Conservation (phyloP, 2,888 invertebrate species). For the Phrixothrix hirtus region DNA sequence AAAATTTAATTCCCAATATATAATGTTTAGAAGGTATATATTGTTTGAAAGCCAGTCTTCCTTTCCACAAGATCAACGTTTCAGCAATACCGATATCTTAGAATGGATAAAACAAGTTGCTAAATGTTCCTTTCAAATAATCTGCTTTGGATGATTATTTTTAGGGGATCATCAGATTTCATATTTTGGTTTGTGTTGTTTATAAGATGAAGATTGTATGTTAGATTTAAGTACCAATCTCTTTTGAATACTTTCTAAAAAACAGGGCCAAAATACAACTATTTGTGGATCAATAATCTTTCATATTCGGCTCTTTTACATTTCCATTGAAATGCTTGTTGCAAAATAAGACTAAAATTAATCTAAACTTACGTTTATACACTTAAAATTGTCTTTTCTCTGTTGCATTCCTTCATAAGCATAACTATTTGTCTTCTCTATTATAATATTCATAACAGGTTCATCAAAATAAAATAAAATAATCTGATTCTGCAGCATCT, state of each 20-base stretch:
- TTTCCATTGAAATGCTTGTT: neutral
- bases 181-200: neutral
- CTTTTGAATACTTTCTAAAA: neutral
- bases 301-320: neutral
- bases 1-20: too few species aligned
- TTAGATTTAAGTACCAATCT: slow-evolving; percentile 1
- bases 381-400: slow-evolving; percentile 1
- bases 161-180: neutral
- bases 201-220: slow-evolving; percentile 1
- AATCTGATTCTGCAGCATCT: neutral
- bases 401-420: neutral
- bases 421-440: neutral
- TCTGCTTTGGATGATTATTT: neutral
- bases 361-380: slow-evolving; percentile 1
- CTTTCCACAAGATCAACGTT: too few species aligned
- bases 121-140: neutral
- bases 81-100: neutral
- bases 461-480: slow-evolving; percentile 1
- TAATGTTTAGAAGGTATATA: too few species aligned
- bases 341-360: neutral
- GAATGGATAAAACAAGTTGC: too few species aligned
- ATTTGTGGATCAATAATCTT: slow-evolving; percentile 1
- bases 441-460: neutral
- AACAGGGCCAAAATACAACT: neutral
- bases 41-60: too few species aligned